phyloP scores from a whole-genome alignment of 2,888 invertebrate genomes.

The Galeruca laticollis region DNA sequence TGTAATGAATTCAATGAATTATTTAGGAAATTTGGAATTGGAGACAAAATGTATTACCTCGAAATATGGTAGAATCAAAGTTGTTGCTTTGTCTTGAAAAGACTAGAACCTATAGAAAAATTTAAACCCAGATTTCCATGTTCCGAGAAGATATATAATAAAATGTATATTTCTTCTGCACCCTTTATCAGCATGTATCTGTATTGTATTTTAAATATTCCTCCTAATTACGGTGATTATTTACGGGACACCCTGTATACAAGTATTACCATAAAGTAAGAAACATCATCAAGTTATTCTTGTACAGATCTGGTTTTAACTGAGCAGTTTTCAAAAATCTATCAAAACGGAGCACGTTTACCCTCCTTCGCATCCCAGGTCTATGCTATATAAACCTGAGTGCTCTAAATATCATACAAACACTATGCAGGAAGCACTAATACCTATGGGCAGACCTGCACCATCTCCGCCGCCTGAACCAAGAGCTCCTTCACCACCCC shows the following conservation, averaged over 20 bases:
- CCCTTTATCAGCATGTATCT: too few relatives aligned
- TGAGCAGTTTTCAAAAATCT: slow-evolving; percentile 10
- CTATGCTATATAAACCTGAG: slow-evolving; percentile 59
- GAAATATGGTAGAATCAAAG: too few relatives aligned
- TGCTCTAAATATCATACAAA: slow-evolving; percentile 53
- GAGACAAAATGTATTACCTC: too few relatives aligned
- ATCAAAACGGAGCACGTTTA: slow-evolving; percentile 41
- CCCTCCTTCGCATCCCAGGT: slow-evolving; percentile 42
- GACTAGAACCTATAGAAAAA: too few relatives aligned
- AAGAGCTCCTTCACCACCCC: slow-evolving; percentile 40
- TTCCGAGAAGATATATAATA: too few relatives aligned
- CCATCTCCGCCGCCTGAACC: slow-evolving; percentile 51
- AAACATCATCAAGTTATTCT: background rate
- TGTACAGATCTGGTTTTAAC: slow-evolving; percentile 29
- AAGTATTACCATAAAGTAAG: background rate
- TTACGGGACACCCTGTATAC: background rate
- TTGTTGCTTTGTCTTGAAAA: too few relatives aligned
- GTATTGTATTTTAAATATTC: too few relatives aligned
- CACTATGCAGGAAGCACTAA: slow-evolving; percentile 56
- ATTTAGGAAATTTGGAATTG: too few relatives aligned
- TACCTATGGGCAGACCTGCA: slow-evolving; percentile 55
- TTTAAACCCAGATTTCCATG: too few relatives aligned
- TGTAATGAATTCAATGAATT: too few relatives aligned
- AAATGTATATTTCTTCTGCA: too few relatives aligned
- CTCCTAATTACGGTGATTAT: background rate